These are phyloP conservation scores for Venustaconcha ellipsiformis DNA, from an alignment of 1,140 invertebrate species.

Conservation along the genomic window DNA sequence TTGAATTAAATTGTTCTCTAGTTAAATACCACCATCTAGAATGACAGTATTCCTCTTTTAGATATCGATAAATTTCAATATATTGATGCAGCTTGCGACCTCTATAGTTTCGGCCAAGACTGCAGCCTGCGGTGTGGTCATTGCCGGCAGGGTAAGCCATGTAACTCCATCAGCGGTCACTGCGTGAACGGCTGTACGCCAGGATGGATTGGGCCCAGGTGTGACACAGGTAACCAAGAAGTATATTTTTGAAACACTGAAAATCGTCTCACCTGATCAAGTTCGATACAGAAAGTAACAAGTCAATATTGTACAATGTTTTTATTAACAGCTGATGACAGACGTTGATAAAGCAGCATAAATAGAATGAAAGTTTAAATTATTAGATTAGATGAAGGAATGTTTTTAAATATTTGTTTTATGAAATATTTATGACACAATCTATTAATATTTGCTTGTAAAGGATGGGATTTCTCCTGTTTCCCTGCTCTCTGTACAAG, in stretches of 20 bases:
- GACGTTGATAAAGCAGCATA: not conserved
- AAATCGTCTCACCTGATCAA: not conserved
- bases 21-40: not conserved
- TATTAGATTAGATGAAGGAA: not conserved
- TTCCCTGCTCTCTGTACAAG: no score
- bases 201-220: conserved; percentile 40
- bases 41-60: not conserved
- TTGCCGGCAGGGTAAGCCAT: conserved; percentile 38
- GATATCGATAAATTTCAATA: not conserved
- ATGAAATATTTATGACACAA: not conserved
- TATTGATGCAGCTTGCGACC: conserved; percentile 40
- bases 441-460: not conserved
- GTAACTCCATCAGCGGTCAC: conserved; percentile 42
- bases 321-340: not conserved
- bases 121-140: conserved; percentile 40
- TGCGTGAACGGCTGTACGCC: conserved; percentile 43
- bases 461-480: not conserved
- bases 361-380: not conserved
- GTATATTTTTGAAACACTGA: not conserved
- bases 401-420: not conserved
- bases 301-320: not conserved
- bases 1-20: not conserved
- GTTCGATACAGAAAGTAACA: not conserved
- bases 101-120: conserved; percentile 34
- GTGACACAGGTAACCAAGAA: conserved; percentile 38